Evolutionary conservation across 2,888 invertebrate genomes (phyloP).

Genomic region (Lasioglossum leucozonium): DNA sequence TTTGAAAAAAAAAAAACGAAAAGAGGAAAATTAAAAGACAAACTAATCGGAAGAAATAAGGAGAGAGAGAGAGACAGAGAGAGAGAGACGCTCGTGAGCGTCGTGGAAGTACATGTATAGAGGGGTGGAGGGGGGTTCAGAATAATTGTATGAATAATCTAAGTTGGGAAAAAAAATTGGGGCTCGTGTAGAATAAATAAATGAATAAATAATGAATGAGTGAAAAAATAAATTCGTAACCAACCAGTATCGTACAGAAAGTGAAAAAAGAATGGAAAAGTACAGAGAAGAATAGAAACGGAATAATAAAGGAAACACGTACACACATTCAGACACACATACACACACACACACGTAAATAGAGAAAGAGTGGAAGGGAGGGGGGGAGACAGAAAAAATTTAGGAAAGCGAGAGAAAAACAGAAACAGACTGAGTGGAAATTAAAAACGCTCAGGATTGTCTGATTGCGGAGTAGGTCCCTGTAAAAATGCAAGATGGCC

Average conservation of each 20-base stretch:
- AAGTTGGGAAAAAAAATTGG: slow-evolving; percentile 82
- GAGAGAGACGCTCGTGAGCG: slow-evolving; percentile 60
- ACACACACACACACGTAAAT: background rate
- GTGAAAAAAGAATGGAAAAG: slow-evolving; percentile 23
- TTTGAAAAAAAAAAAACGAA: background rate
- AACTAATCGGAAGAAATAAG: slow-evolving; percentile 11
- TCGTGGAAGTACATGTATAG: slow-evolving; percentile 70
- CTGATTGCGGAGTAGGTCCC: slow-evolving; percentile 85
- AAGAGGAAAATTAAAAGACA: background rate
- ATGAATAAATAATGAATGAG: too few species aligned
- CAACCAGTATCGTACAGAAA: slow-evolving; percentile 47
- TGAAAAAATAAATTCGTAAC: slow-evolving; percentile 73
- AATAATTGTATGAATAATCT: slow-evolving; percentile 74
- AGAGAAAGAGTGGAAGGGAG: background rate
- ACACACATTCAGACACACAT: too few species aligned
- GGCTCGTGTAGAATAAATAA: slow-evolving; percentile 64
- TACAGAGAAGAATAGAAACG: background rate
- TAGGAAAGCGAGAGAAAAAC: slow-evolving; percentile 54
- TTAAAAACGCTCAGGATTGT: slow-evolving; percentile 84
- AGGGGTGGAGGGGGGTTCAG: slow-evolving; percentile 68
- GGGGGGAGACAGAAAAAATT: background rate
- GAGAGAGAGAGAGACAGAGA: background rate
- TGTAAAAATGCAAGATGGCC: slow-evolving; percentile 85
- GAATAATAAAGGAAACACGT: background rate
- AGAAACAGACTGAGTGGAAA: slow-evolving; percentile 78